Conservation (phyloP, 2,797 vertebrate genomes). For the Malacoctenus gilli region DNA sequence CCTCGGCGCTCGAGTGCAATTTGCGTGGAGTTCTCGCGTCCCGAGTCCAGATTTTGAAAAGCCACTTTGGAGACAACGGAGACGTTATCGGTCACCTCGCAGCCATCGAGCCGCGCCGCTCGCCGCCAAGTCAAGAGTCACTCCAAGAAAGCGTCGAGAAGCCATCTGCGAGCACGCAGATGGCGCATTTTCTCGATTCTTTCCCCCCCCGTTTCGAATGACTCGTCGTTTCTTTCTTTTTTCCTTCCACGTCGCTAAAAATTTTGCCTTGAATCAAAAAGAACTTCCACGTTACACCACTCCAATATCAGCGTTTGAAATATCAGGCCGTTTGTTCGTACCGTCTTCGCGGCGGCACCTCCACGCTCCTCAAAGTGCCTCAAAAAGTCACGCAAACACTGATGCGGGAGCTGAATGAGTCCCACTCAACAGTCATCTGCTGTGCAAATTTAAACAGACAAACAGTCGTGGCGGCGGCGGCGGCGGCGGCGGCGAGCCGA, state of each 20-base stretch:
- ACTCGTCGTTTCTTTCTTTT: background rate
- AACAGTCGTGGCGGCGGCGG: too few species aligned
- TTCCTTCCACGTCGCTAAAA: too few species aligned
- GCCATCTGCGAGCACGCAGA: conserved; percentile 57
- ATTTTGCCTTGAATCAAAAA: background rate
- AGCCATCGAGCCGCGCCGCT: conserved; percentile 18
- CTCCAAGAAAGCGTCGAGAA: conserved; percentile 52
- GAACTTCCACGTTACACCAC: too few species aligned
- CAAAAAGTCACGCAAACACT: conserved; percentile 7
- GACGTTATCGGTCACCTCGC: conserved; percentile 30
- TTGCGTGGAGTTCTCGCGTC: too few species aligned
- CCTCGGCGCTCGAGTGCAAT: too few species aligned
- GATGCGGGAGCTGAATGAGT: background rate
- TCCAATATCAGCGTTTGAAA: too few species aligned
- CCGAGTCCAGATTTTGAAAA: conserved; percentile 33
- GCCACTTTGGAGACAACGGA: conserved; percentile 46
- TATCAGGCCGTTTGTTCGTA: too few species aligned
- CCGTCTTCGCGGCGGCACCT: too few species aligned
- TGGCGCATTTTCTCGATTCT: conserved; percentile 21
- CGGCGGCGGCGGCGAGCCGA: too few species aligned
- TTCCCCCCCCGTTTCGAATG: conserved; percentile 25
- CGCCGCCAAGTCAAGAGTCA: conserved; percentile 57
- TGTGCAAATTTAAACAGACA: background rate
- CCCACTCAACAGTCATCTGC: background rate
- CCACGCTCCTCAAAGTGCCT: background rate